These are phyloP conservation scores for Anthonomus grandis DNA, from an alignment of 1,140 invertebrate species.

Conservation along the genomic window DNA sequence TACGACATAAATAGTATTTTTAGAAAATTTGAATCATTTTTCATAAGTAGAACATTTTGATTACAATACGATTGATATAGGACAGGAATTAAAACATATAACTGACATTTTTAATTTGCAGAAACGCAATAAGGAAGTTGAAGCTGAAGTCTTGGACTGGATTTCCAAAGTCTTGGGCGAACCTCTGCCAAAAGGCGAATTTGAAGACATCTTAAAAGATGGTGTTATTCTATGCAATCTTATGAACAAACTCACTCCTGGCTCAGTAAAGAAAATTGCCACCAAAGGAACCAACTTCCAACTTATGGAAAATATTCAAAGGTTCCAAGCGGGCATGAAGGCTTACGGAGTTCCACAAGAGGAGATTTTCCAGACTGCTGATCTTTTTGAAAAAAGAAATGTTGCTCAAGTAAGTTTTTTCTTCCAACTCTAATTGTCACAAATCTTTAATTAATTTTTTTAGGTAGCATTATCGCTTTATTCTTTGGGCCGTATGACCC, in stretches of 20 bases:
- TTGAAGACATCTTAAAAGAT: slow-evolving; percentile 90
- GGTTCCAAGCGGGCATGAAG: slow-evolving; percentile 91
- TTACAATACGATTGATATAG: too few species aligned
- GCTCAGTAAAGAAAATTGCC: slow-evolving; percentile 96
- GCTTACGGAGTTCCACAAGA: slow-evolving; percentile 93
- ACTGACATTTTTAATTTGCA: slow-evolving; percentile 51
- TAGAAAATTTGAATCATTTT: too few species aligned
- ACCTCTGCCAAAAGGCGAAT: slow-evolving; percentile 74
- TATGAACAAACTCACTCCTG: slow-evolving; percentile 91
- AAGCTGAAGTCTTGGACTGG: slow-evolving; percentile 88
- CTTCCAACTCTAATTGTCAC: neutral
- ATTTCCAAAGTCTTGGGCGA: slow-evolving; percentile 85
- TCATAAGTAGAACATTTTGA: too few species aligned
- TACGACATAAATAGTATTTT: too few species aligned
- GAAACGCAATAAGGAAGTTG: slow-evolving; percentile 87
- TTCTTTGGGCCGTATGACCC: slow-evolving; percentile 62
- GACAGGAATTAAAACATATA: too few species aligned
- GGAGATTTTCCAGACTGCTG: slow-evolving; percentile 98
- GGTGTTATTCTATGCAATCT: slow-evolving; percentile 91
- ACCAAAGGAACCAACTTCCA: slow-evolving; percentile 95
- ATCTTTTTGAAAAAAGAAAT: slow-evolving; percentile 94
- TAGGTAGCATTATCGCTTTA: slow-evolving; percentile 44
- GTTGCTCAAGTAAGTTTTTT: slow-evolving; percentile 81
- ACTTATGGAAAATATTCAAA: slow-evolving; percentile 97
- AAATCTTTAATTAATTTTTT: slow-evolving; percentile 7